Percentiles rank a stretch among this genome's conserved stretches.
These are phyloP conservation scores for Capromys pilorides DNA, from an alignment of 2,797 vertebrate species.

Conservation along the genomic window DNA sequence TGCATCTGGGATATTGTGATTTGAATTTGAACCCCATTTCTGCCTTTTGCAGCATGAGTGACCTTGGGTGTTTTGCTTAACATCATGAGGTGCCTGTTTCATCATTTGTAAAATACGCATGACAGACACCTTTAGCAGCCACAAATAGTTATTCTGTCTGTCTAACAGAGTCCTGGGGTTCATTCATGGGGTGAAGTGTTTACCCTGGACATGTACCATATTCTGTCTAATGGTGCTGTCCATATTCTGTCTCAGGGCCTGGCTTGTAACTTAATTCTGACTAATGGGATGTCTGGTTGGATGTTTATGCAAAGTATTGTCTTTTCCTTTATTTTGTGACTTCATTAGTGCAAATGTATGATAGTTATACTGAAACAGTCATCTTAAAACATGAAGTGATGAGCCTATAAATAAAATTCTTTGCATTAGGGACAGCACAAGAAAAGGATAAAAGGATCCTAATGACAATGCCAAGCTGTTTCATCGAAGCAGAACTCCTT, in stretches of 20 bases:
- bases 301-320: neutral
- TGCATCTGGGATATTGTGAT: neutral
- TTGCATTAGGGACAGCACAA: neutral
- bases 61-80: neutral
- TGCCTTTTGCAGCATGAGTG: neutral
- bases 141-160: neutral
- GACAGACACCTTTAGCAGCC: neutral
- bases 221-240: neutral
- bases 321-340: constrained; percentile 2
- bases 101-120: neutral
- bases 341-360: neutral
- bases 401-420: neutral
- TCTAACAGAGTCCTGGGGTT: neutral
- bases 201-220: neutral
- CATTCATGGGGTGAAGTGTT: neutral
- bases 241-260: neutral
- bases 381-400: neutral
- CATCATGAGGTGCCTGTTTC: neutral
- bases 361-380: neutral
- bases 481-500: neutral
- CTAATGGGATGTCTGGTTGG: constrained; percentile 1
- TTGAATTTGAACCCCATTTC: neutral
- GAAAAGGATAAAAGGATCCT: neutral
- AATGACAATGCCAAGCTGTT: neutral
- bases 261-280: neutral